These are phyloP conservation scores for Microctonus aethiopoides DNA, from an alignment of 2,888 invertebrate species.

Conservation along the genomic window DNA sequence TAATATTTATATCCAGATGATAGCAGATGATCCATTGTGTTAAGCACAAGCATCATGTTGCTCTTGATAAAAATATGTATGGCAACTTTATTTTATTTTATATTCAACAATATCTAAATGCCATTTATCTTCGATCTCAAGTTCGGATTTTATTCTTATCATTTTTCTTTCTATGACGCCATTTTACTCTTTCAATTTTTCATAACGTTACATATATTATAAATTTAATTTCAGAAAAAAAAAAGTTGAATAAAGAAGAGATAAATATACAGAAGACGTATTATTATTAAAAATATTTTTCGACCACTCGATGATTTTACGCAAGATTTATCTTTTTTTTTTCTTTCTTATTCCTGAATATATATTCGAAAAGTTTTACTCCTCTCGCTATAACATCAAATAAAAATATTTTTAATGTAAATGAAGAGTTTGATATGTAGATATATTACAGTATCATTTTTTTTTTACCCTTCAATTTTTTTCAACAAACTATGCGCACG, in stretches of 20 bases:
- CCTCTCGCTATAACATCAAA: background rate
- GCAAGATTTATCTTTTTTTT: background rate
- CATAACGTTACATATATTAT: background rate
- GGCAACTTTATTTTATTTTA: background rate
- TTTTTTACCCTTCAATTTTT: background rate
- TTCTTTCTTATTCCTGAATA: background rate
- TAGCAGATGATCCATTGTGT: conserved; percentile 36
- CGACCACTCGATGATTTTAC: background rate
- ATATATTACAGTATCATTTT: background rate
- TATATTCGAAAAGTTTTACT: background rate
- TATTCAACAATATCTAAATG: background rate
- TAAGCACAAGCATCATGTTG: conserved; percentile 30
- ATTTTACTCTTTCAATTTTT: background rate
- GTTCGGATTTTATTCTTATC: background rate
- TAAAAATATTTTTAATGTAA: background rate
- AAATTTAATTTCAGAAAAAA: background rate
- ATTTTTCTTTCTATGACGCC: background rate
- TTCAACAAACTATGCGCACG: too few relatives aligned
- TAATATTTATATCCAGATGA: conserved; percentile 47
- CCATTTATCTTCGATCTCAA: background rate
- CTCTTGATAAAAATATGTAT: background rate
- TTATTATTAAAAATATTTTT: background rate
- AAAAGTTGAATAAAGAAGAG: background rate
- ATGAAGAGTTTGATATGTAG: background rate
- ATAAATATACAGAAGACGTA: background rate